phyloP scores from a whole-genome alignment of 2,113 vertebrate genomes.

The Rynchops niger region DNA sequence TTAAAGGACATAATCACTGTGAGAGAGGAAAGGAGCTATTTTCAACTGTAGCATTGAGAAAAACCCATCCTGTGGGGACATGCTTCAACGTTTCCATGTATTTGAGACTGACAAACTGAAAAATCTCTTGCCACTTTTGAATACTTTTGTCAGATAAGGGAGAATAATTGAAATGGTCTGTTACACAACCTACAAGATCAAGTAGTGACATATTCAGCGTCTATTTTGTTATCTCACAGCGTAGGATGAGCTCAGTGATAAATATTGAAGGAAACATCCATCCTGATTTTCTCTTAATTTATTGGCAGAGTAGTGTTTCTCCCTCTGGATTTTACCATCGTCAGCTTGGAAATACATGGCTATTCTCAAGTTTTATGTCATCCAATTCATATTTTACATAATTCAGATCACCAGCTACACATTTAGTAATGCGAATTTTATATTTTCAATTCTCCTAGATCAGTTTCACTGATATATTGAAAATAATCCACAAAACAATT shows the following conservation, averaged over 20 bases:
- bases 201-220: neutral
- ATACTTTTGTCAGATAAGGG: neutral
- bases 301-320: neutral
- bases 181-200: neutral
- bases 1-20: neutral
- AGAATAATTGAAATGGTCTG: neutral
- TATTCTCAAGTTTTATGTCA: neutral
- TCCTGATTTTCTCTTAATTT: neutral
- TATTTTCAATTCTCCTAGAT: neutral
- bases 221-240: neutral
- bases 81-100: neutral
- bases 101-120: neutral
- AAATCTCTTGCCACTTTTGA: neutral
- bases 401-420: neutral
- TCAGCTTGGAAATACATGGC: neutral
- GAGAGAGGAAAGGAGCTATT: neutral
- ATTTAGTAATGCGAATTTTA: neutral
- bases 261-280: neutral
- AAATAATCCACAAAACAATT: neutral
- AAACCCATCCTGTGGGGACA: neutral
- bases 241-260: neutral
- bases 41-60: neutral
- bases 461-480: neutral
- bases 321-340: neutral
- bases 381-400: neutral